Base-by-base conservation (phyloP, 2,113 vertebrate species). In the Corythornis cristatus region DNA sequence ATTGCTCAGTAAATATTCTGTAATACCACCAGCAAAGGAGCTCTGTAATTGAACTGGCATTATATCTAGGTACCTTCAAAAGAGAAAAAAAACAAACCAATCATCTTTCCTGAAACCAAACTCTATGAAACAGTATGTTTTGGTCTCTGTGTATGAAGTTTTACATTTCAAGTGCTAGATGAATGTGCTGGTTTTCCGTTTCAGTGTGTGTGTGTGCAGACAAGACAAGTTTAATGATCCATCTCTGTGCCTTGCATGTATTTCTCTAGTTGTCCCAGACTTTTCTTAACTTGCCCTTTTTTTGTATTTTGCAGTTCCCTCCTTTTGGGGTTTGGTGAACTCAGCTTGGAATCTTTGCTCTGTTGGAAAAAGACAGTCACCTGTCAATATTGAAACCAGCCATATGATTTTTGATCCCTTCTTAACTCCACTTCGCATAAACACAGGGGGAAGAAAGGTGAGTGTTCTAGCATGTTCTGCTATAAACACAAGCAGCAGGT, bases 381-480 rank as follows among this genome's bases (percentile, higher is more conserved):
- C 99, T 29, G 98, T 99, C 96, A 99, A 99, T 98, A 99, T 99
- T 88, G 99, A 99, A 98, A 99, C 99, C 93, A 99, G 99, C 96
- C 99, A 99, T 98, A 99, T 99, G 99, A 99, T 99, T 97, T 99
- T 99, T 88, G 99, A 99, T 96, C 99, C 99, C 53, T 99, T 99
- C 97, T 97, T 99, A 96, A 99, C 98, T 9, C 98, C 99, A 29
- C 98, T 99, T 76, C 99, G 99, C 77, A 98, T 99, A 90, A 99
- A 99, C 97, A 99, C 99, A 3, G 99, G 99, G 5, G 98, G 99
- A 92, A 98, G 98, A 92, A 99, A 99, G 99, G 99, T 99, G 99
- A 95, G 97, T 56, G 43, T 16, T 42, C 21, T 65, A 4, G 10
- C 22, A 12, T 75, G 11, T 61, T 76, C 64, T 94, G 14, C 3